phyloP scores from a whole-genome alignment of 2,888 invertebrate species.

The Danaus chrysippus region DNA sequence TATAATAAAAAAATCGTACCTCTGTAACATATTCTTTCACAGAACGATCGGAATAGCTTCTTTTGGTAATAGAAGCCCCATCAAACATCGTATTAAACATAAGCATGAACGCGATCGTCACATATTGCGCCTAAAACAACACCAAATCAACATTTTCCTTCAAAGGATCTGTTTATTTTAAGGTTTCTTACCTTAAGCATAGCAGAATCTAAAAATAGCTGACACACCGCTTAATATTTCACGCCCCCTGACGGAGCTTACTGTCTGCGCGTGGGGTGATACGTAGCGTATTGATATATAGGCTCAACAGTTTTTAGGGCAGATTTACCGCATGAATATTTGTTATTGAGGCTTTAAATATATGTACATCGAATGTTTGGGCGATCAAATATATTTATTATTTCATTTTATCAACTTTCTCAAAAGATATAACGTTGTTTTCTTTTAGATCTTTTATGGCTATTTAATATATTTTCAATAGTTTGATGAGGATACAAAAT shows the following conservation, averaged over 20 bases:
- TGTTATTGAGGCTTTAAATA: too few relatives aligned
- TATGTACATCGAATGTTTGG: too few relatives aligned
- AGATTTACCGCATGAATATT: slow-evolving; percentile 1
- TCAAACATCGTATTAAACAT: slow-evolving; percentile 57
- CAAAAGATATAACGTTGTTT: too few relatives aligned
- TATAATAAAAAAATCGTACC: slow-evolving; percentile 66
- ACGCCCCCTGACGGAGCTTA: slow-evolving; percentile 55
- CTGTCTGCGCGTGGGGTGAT: slow-evolving; percentile 22
- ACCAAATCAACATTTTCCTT: slow-evolving; percentile 27
- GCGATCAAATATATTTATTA: too few relatives aligned
- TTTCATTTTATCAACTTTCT: too few relatives aligned
- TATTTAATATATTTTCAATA: not conserved
- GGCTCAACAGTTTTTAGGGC: not conserved
- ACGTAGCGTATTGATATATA: not conserved
- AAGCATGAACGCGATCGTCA: slow-evolving; percentile 55
- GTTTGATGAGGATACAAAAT: not conserved
- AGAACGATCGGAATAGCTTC: slow-evolving; percentile 89
- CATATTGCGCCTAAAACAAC: slow-evolving; percentile 60
- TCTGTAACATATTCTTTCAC: slow-evolving; percentile 90
- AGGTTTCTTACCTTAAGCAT: slow-evolving; percentile 63
- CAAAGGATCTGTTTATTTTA: slow-evolving; percentile 3
- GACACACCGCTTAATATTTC: slow-evolving; percentile 47
- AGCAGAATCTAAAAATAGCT: slow-evolving; percentile 56
- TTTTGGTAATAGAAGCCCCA: slow-evolving; percentile 73
- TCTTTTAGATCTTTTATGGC: too few relatives aligned